Base-by-base conservation (phyloP, 2,797 vertebrate genomes). In the Thripadectes ignobilis region DNA sequence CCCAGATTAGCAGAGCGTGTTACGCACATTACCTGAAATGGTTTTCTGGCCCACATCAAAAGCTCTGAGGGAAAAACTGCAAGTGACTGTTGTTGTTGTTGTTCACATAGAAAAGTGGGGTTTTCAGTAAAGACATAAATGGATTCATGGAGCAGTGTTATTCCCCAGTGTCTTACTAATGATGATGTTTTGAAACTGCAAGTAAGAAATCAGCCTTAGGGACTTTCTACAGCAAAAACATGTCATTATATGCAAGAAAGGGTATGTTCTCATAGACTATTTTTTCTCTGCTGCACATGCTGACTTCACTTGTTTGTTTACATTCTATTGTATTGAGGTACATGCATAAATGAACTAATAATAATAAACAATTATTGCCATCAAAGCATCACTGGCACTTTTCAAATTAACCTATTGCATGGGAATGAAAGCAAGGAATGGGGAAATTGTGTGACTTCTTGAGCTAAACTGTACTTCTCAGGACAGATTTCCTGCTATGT, bases 171-270 rank as follows among this genome's bases (percentile, higher is more conserved):
- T 79, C 52, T 92, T 89, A 36, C 89, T 95, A 92, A 95, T 95
- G 72, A 96, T 62, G 85, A 61, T 93, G 93, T 96, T 95, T 95
- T 95, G 87, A 88, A 95, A 87, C 83, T 88, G 59, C 75, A 76
- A 89, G 86, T 81, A 86, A 85, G 83, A 93, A 94, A 89, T 88
- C 57, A 94, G 86, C 89, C 96, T 92, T 82, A 92, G 96, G 93
- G 91, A 94, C 74, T 95, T 92, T 75, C 52, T 92, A 55, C 54
- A 91, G 72, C 85, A 95, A 96, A 93, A 97, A 93, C 93, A 93
- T 97, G 62, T 96, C 65, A 97, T 97, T 97, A 96, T 96, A 87
- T 87, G 68, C 76, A 93, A 86, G 83, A 96, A 95, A 83, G 54
- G 78, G 38, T 95, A 92, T 88, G 73, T 71, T 94, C 88, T 96